Evolutionary conservation across 2,888 invertebrate genomes (phyloP).

Genomic region (Blastobasis lacticolella): DNA sequence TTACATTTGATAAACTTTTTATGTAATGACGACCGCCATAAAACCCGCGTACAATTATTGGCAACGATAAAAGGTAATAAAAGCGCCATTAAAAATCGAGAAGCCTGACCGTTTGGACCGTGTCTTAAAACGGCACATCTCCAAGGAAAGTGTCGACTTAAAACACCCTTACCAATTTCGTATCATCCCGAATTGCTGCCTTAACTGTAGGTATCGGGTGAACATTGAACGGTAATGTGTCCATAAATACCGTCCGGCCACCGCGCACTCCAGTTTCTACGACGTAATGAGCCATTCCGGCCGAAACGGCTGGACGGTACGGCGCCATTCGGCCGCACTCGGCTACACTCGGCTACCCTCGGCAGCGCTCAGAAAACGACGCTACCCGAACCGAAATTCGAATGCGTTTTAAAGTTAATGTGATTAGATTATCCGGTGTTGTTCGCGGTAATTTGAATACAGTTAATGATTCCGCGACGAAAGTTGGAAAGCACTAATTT

Average conservation of each 20-base stretch:
- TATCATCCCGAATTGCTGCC: not conserved
- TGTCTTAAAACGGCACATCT: no score
- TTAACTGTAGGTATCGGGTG: constrained; percentile 2
- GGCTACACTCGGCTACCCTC: constrained; percentile 14
- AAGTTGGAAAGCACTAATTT: not conserved
- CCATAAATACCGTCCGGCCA: constrained; percentile 24
- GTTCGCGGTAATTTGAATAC: not conserved
- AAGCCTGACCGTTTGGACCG: no score
- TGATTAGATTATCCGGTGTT: constrained; percentile 11
- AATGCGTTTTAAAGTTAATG: constrained; percentile 17
- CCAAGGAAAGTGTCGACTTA: no score
- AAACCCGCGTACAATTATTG: no score
- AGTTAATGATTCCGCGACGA: no score
- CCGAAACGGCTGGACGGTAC: constrained; percentile 43
- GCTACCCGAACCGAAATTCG: constrained; percentile 21
- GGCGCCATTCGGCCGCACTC: constrained; percentile 28
- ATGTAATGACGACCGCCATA: no score
- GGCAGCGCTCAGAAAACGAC: constrained; percentile 18
- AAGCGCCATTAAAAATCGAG: no score
- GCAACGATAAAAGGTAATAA: no score
- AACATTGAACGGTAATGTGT: constrained; percentile 18
- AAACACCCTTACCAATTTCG: not conserved
- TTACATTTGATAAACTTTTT: no score
- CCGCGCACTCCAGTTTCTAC: constrained; percentile 42
- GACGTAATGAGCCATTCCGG: constrained; percentile 54